Conservation (phyloP, 2,797 vertebrate species). For the Coluber constrictor region DNA sequence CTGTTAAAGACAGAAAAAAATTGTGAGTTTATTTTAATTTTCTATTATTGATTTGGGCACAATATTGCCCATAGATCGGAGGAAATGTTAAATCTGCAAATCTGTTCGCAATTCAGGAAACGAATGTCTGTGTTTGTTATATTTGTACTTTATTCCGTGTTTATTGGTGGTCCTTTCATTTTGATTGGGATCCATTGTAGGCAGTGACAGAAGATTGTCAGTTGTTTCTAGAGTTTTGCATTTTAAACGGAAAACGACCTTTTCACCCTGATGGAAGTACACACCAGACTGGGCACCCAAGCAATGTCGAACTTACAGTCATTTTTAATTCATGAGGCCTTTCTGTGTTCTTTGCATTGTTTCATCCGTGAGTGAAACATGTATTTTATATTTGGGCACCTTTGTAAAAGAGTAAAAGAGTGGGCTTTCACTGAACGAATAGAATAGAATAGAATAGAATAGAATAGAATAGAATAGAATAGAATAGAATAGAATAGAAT, state of each 20-base stretch:
- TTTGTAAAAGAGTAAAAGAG: background rate
- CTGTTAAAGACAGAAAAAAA: background rate
- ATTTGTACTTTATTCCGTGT: constrained; percentile 34
- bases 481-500: too few species aligned
- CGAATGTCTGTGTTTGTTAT: background rate
- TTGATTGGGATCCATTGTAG: constrained; percentile 29
- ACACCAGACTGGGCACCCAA: constrained; percentile 42
- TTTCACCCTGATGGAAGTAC: background rate
- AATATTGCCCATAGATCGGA: background rate
- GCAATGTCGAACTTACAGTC: constrained; percentile 55
- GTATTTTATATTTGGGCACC: background rate
- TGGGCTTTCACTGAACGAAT: background rate
- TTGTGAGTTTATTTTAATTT: background rate
- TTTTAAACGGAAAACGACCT: constrained; percentile 50
- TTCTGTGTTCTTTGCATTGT: constrained; percentile 43
- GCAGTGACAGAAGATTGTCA: constrained; percentile 35
- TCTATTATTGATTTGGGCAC: background rate
- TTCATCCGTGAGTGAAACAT: background rate
- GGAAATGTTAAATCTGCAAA: background rate
- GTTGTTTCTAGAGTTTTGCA: constrained; percentile 44
- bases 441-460: too few species aligned
- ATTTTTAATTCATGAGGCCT: constrained; percentile 55
- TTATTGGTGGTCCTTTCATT: constrained; percentile 30
- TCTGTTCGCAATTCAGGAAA: background rate
- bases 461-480: too few species aligned